phyloP scores from a whole-genome alignment of 1,140 invertebrate species.

The Sarcophaga peregrina region DNA sequence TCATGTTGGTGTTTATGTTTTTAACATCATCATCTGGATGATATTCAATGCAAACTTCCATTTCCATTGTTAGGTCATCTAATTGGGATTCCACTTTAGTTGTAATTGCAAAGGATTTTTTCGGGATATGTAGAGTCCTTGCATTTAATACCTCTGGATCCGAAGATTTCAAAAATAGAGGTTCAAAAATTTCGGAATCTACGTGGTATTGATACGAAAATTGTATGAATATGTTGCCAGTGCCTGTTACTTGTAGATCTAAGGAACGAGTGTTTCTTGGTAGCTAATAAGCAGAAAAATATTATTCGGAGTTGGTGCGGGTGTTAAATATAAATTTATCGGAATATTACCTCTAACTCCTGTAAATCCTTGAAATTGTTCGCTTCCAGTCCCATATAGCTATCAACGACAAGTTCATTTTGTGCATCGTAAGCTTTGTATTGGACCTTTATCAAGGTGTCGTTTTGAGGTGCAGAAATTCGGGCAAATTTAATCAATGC shows the following conservation, averaged over 20 bases:
- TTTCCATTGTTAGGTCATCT: background rate
- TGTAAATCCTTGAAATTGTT: background rate
- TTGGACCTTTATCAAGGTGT: background rate
- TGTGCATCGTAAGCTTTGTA: background rate
- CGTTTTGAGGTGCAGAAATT: background rate
- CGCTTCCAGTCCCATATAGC: background rate
- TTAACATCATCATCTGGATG: background rate
- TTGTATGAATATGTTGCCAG: background rate
- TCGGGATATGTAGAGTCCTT: background rate
- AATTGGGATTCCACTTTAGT: background rate
- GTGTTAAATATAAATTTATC: too few relatives aligned
- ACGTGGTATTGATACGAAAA: background rate
- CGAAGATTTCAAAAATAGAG: background rate
- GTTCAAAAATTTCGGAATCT: background rate
- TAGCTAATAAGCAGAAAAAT: background rate
- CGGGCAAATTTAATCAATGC: slow-evolving; percentile 69
- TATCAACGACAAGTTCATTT: background rate
- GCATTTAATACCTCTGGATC: background rate
- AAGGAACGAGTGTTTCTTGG: background rate
- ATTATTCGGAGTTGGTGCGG: background rate
- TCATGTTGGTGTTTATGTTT: background rate
- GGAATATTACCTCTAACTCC: background rate
- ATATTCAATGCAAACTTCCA: background rate
- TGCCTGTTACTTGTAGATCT: background rate
- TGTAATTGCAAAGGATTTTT: background rate